Conservation (phyloP, 2,797 vertebrate species). For the Hippocampus kuda region DNA sequence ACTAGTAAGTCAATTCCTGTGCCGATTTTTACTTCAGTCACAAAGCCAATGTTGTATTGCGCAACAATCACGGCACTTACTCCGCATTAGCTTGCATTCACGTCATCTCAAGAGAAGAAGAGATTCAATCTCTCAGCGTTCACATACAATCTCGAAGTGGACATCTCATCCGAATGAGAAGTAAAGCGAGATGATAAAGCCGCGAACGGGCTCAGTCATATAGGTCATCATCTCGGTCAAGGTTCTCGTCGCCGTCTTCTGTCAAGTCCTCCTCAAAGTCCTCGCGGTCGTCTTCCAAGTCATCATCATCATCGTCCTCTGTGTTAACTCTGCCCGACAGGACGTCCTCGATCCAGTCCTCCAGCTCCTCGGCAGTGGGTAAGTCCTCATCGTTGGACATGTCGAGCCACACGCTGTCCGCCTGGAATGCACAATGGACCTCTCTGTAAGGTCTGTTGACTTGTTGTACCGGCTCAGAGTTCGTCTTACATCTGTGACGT, state of each 20-base stretch:
- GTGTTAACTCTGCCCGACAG: slow-evolving; percentile 95
- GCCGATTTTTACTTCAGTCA: background rate
- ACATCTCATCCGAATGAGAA: background rate
- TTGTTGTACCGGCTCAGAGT: background rate
- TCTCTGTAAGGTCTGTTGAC: background rate
- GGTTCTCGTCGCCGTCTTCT: slow-evolving; percentile 44
- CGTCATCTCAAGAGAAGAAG: background rate
- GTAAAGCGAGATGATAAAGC: background rate
- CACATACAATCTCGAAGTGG: background rate
- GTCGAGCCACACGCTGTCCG: slow-evolving; percentile 93
- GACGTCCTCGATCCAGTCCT: slow-evolving; percentile 97
- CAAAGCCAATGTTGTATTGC: background rate
- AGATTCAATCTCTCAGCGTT: background rate
- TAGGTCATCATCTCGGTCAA: slow-evolving; percentile 44
- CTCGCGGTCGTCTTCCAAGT: slow-evolving; percentile 54
- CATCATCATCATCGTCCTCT: slow-evolving; percentile 81
- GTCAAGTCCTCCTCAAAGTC: slow-evolving; percentile 24
- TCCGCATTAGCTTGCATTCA: background rate
- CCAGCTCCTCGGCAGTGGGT: slow-evolving; percentile 84
- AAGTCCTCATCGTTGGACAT: slow-evolving; percentile 88
- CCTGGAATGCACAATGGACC: slow-evolving; percentile 55
- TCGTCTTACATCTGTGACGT: slow-evolving; percentile 89
- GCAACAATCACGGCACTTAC: background rate
- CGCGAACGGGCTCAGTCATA: background rate
- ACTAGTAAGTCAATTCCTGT: too few relatives aligned